Evolutionary conservation across 2,797 vertebrate species (phyloP).

Genomic region (Rhynchotus rufescens): DNA sequence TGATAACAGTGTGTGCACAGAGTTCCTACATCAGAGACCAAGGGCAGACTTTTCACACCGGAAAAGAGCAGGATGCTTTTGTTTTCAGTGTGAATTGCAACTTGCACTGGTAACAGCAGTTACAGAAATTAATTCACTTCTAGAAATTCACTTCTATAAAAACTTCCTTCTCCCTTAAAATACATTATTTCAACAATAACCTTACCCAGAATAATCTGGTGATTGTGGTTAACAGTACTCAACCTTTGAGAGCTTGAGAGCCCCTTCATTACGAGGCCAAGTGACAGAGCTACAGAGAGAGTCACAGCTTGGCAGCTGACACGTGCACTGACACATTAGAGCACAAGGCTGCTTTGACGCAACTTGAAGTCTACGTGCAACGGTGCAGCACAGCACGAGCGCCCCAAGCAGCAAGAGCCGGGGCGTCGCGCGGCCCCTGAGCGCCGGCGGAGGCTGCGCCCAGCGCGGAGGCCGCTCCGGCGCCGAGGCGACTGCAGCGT

Average conservation of each 20-base stretch:
- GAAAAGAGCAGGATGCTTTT: not conserved
- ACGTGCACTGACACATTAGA: not conserved
- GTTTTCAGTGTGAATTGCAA: not conserved
- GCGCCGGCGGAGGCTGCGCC: too few relatives aligned
- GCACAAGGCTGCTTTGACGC: not conserved
- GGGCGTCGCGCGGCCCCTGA: too few relatives aligned
- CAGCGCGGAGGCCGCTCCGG: too few relatives aligned
- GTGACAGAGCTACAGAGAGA: not conserved
- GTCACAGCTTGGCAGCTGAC: not conserved
- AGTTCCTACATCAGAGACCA: not conserved
- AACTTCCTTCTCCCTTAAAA: not conserved
- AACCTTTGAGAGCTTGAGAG: conserved; percentile 21
- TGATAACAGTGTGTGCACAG: not conserved
- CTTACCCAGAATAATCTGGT: not conserved
- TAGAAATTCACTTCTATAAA: not conserved
- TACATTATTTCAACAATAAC: not conserved
- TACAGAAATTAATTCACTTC: too few relatives aligned
- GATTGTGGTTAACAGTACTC: conserved; percentile 1
- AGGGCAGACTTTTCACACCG: not conserved
- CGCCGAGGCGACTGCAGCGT: too few relatives aligned
- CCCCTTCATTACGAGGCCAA: not conserved
- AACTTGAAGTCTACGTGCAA: not conserved
- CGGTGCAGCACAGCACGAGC: not conserved
- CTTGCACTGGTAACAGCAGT: not conserved
- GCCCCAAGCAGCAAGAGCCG: too few relatives aligned